Conservation (phyloP, 2,113 vertebrate genomes). For the Pluvialis apricaria region DNA sequence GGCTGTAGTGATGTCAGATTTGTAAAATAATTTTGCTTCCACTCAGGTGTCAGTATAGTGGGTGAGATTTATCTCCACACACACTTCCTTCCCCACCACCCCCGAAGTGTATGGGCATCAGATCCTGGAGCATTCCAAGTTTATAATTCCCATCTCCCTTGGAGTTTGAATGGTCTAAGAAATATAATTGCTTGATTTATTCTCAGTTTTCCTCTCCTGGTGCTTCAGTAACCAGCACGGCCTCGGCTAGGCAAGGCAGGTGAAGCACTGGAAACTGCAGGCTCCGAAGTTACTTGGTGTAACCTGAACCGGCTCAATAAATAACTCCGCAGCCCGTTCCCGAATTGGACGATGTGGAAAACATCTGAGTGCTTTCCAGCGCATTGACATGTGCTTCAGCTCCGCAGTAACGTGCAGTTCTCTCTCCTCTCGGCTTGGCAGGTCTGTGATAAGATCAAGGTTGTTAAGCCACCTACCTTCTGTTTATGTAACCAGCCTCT, state of each 20-base stretch:
- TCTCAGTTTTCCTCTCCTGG: not conserved
- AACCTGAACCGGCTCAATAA: not conserved
- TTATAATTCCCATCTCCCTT: not conserved
- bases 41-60: not conserved
- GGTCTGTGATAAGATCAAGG: constrained; percentile 44
- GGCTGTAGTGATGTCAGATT: not conserved
- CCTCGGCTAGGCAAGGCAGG: not conserved
- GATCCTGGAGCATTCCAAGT: not conserved
- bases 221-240: not conserved
- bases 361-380: constrained; percentile 3
- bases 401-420: not conserved
- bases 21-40: not conserved
- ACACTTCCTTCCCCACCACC: fast-evolving
- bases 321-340: not conserved
- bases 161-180: not conserved
- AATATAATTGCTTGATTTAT: not conserved
- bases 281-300: not conserved
- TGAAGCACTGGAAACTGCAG: not conserved
- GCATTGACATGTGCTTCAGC: not conserved
- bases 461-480: constrained; percentile 48
- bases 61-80: not conserved
- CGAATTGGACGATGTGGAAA: not conserved
- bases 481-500: constrained; percentile 32
- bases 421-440: not conserved
- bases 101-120: not conserved